Conservation (phyloP, 2,888 invertebrate genomes). For the Carcina quercana region DNA sequence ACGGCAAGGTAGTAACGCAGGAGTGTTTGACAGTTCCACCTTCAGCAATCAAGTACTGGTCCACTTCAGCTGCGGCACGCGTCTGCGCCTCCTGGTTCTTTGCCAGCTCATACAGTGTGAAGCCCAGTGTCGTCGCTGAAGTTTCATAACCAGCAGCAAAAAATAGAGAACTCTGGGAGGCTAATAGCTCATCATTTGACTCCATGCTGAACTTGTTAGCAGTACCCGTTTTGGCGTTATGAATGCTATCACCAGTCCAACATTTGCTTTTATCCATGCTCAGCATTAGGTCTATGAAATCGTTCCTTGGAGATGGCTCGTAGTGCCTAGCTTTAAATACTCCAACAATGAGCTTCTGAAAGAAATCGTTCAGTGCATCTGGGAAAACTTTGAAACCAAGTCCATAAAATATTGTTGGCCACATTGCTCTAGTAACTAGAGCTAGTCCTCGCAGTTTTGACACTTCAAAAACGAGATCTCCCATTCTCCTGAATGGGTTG, state of each 20-base stretch:
- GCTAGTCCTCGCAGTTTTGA: conserved; percentile 19
- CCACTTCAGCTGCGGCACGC: conserved; percentile 21
- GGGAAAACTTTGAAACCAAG: conserved; percentile 25
- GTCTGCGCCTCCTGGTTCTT: conserved; percentile 30
- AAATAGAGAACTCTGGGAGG: conserved; percentile 70
- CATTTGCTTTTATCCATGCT: conserved; percentile 19
- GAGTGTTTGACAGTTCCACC: conserved; percentile 25
- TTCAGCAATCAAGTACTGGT: conserved; percentile 22
- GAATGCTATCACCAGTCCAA: too few relatives aligned
- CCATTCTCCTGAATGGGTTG: conserved; percentile 29
- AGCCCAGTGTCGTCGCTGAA: conserved; percentile 32
- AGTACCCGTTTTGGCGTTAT: conserved; percentile 13
- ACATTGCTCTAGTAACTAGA: conserved; percentile 20
- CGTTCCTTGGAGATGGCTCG: conserved; percentile 16
- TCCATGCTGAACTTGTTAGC: conserved; percentile 20
- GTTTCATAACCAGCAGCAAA: conserved; percentile 48
- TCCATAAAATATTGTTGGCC: conserved; percentile 31
- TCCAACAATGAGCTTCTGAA: conserved; percentile 13
- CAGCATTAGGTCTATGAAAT: conserved; percentile 21
- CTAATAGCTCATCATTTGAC: conserved; percentile 53
- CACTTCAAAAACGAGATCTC: conserved; percentile 20
- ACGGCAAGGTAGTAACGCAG: conserved; percentile 33
- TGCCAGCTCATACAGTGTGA: conserved; percentile 36
- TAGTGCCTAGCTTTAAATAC: conserved; percentile 16
- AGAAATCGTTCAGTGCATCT: conserved; percentile 22